These are phyloP conservation scores for Aethes cnicana DNA, from an alignment of 2,888 invertebrate genomes.

Conservation along the genomic window DNA sequence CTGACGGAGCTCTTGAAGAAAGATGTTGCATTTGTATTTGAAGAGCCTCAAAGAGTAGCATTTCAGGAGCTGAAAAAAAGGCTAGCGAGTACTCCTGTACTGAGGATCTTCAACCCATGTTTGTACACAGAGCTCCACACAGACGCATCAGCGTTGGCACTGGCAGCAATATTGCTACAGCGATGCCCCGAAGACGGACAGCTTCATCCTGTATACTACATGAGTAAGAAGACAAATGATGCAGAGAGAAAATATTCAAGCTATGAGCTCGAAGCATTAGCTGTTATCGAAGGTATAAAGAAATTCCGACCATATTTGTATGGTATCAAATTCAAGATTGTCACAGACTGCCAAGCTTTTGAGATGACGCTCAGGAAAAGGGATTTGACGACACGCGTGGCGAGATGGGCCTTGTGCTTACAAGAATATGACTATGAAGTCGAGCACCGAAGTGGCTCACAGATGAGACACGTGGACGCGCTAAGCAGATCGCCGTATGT, in stretches of 20 bases:
- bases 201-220: slow-evolving; percentile 19
- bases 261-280: slow-evolving; percentile 29
- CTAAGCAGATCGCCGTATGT: slow-evolving; percentile 33
- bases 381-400: slow-evolving; percentile 1
- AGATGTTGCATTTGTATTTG: too few relatives aligned
- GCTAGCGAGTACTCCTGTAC: too few relatives aligned
- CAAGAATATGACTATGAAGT: slow-evolving; percentile 32
- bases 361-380: neutral
- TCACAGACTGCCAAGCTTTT: too few relatives aligned
- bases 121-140: too few relatives aligned
- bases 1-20: too few relatives aligned
- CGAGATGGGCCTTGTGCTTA: slow-evolving; percentile 33
- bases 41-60: too few relatives aligned
- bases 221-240: slow-evolving; percentile 29
- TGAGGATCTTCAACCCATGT: too few relatives aligned
- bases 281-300: slow-evolving; percentile 24
- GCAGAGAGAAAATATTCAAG: slow-evolving; percentile 26
- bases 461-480: slow-evolving; percentile 36
- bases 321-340: slow-evolving; percentile 16
- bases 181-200: neutral
- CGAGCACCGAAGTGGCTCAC: slow-evolving; percentile 31
- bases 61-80: too few relatives aligned
- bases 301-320: slow-evolving; percentile 26
- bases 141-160: neutral
- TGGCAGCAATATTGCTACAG: slow-evolving; percentile 19